Evolutionary conservation across 2,888 invertebrate genomes (phyloP), one percentile per base, ranked within the genome.

Genomic region (Lumbricus terrestris): DNA sequence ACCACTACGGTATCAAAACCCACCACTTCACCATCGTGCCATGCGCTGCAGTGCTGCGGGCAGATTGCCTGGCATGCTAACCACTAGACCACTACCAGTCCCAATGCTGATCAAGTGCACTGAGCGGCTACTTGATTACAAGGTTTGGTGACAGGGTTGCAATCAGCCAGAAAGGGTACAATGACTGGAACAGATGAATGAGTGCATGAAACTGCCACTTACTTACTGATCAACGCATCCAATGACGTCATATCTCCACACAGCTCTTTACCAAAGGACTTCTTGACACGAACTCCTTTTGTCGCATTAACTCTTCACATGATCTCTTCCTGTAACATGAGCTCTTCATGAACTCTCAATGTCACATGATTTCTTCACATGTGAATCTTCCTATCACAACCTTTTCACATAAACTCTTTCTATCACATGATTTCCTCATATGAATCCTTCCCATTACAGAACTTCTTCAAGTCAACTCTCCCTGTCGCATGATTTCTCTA

Each of bases 51-150:
- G n/a, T n/a, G n/a, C 69, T 69, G 29, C 13, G 16, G 69, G 69
- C n/a, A n/a, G 69, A 69, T n/a, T n/a, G 69, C 69, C 69, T 69
- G n/a, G n/a, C 69, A 69, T 69, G n/a, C 69, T n/a, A 69, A n/a
- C n/a, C 29, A n/a, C 69, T 11, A n/a, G 69, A 69, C 69, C 11
- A 29, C 13, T 11, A 69, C 0, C 2, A 11, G 13, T 11, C 47
- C 11, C 15, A 47, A 20, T 69, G 69, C 69, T 69, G n/a, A n/a
- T n/a, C n/a, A 69, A n/a, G 29, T 69, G n/a, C 69, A 69, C n/a
- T 29, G 69, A n/a, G 1, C 8, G 69, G n/a, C 69, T 69, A n/a
- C 29, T 13, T 69, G 69, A 69, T 69, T 69, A 69, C 6, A n/a
- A 23, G 47, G 47, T 47, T 47, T 69, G n/a, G 69, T 1, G 1